These are phyloP conservation scores for Lathamus discolor DNA, from an alignment of 2,113 vertebrate genomes.

Conservation along the genomic window DNA sequence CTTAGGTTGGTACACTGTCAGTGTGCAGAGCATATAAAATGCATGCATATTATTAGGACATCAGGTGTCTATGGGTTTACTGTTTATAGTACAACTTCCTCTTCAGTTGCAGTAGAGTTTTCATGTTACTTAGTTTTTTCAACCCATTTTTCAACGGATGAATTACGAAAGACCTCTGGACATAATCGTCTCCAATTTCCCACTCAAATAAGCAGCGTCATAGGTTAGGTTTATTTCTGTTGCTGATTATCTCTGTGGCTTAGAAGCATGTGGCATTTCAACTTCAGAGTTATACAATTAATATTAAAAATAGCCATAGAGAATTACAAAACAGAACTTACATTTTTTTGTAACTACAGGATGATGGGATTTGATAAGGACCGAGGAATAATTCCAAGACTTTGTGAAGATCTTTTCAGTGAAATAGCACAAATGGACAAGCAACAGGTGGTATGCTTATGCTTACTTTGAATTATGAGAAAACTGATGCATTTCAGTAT, in stretches of 20 bases:
- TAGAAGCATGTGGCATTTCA: neutral
- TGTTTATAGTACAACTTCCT: neutral
- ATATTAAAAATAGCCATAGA: neutral
- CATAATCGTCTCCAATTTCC: neutral
- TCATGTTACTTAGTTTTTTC: neutral
- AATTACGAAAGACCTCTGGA: neutral
- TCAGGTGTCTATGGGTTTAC: neutral
- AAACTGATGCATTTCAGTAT: neutral
- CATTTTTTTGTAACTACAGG: slow-evolving; percentile 58
- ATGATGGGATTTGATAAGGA: slow-evolving; percentile 97
- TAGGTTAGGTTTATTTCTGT: neutral
- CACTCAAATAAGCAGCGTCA: neutral
- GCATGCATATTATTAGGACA: neutral
- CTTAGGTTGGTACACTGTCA: neutral
- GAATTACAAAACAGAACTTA: neutral
- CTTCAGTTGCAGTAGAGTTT: neutral
- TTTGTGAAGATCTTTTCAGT: slow-evolving; percentile 90
- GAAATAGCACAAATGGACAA: slow-evolving; percentile 75
- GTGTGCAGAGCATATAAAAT: neutral
- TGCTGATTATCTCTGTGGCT: neutral
- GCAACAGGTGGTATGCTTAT: slow-evolving; percentile 74
- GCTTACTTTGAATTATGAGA: neutral
- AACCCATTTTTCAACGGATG: neutral
- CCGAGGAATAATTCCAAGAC: slow-evolving; percentile 88
- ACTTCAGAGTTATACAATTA: neutral